These are phyloP conservation scores for Larimichthys crocea DNA, from an alignment of 2,113 vertebrate genomes.

Conservation along the genomic window DNA sequence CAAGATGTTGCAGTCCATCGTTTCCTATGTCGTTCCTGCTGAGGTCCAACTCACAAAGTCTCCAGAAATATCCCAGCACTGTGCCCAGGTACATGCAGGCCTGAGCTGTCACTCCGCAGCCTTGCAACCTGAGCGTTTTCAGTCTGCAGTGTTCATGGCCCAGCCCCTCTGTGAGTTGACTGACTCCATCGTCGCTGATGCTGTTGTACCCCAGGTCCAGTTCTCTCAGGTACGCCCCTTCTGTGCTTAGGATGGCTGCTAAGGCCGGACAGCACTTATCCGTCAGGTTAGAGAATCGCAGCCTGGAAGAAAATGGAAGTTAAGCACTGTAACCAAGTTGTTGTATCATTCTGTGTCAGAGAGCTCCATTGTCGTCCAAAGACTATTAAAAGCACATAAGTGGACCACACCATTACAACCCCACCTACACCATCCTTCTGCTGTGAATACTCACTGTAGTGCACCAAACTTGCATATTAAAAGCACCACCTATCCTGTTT, in stretches of 20 bases:
- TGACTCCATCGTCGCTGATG: constrained; percentile 53
- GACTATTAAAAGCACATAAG: too few relatives aligned
- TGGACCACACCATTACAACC: too few relatives aligned
- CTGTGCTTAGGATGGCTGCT: constrained; percentile 39
- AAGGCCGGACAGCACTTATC: constrained; percentile 60
- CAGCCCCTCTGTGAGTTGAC: constrained; percentile 43
- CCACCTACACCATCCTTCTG: too few relatives aligned
- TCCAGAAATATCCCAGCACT: constrained; percentile 4
- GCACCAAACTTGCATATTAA: too few relatives aligned
- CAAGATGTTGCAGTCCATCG: constrained; percentile 44
- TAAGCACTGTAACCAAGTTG: background rate
- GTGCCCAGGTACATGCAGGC: constrained; percentile 48
- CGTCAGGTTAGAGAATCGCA: constrained; percentile 68
- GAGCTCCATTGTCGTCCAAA: too few relatives aligned
- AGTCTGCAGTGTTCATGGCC: constrained; percentile 39
- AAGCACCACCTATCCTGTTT: too few relatives aligned
- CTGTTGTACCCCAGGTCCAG: constrained; percentile 72
- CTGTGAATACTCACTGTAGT: too few relatives aligned
- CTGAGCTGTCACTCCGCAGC: constrained; percentile 25
- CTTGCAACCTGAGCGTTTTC: constrained; percentile 45
- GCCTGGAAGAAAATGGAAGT: constrained; percentile 30
- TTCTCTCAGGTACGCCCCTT: constrained; percentile 49
- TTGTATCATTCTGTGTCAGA: too few relatives aligned
- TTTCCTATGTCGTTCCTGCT: constrained; percentile 58
- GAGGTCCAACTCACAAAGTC: constrained; percentile 64